Evolutionary conservation across 1,140 invertebrate genomes (phyloP), one percentile per base, ranked within the genome.

Genomic region (Colletes latitarsis): DNA sequence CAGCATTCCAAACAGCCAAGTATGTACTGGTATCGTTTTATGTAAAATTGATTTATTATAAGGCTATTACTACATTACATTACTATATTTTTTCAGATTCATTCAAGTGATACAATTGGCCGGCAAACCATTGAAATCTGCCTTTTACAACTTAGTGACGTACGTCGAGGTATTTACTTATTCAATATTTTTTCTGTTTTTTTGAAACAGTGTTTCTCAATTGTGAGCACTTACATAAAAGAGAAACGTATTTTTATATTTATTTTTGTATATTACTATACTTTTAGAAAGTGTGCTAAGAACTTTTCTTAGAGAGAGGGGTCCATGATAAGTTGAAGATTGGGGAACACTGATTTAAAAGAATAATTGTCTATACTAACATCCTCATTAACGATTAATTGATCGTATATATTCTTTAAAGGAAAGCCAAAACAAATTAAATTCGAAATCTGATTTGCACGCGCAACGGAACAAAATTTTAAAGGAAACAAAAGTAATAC

Each of bases 401-500:
- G 10, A 21, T 60, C 3, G 6, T 19, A 1, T 46, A 19, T 60
- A 19, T 57, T 4, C 17, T 17, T 0, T 30, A 46, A 58, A 93
- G 89, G 83, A 90, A 60, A 91, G 89, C 67, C 90, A 94, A 79
- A 84, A 86, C 85, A 93, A 81, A 82, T 82, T 81, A 69, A 90
- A 86, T 70, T 91, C 89, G 9, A 91, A 89, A 64, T 60, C 82
- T 21, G 94, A 94, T 72, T 87, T 92, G 0, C 88, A 89, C 30
- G 84, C 90, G 0, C 90, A 94, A 62, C 93, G 94, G 19, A 94
- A 92, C n/a, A 95, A 95, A 92, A 93, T 95, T 58, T 88, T 96
- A 9, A 93, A 93, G 58, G 94, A 95, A 89, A 94, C 94, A 0
- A 94, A 94, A 83, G 83, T 91, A 5, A 95, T 96, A 84, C 95